Conservation (phyloP, 2,797 vertebrate species). For the Epinephelus coioides region DNA sequence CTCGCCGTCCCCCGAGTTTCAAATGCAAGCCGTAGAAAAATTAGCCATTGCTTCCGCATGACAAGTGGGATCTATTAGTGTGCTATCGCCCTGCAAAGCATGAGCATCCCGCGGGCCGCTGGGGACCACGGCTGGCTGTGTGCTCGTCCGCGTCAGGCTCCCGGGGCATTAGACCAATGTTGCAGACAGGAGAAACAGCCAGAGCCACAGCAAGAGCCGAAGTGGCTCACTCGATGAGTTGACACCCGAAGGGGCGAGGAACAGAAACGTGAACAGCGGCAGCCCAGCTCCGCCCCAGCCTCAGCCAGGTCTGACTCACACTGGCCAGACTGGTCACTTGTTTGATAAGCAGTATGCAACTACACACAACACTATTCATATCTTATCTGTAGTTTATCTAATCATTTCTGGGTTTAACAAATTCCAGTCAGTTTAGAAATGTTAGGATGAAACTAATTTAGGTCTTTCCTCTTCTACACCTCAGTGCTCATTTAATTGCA, state of each 20-base stretch:
- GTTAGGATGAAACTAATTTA: not conserved
- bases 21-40: slow-evolving; percentile 85
- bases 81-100: slow-evolving; percentile 79
- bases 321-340: slow-evolving; percentile 30
- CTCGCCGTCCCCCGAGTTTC: slow-evolving; percentile 79
- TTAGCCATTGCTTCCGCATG: slow-evolving; percentile 86
- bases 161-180: slow-evolving; percentile 72
- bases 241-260: slow-evolving; percentile 64
- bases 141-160: slow-evolving; percentile 72
- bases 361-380: not conserved
- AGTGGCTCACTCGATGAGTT: slow-evolving; percentile 69
- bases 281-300: slow-evolving; percentile 38
- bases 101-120: slow-evolving; percentile 74
- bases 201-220: slow-evolving; percentile 47
- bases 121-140: slow-evolving; percentile 75
- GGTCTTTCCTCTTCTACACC: not conserved
- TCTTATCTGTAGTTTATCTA: not conserved
- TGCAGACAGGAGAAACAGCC: slow-evolving; percentile 64
- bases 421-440: not conserved
- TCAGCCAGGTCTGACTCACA: slow-evolving; percentile 54
- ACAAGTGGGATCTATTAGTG: slow-evolving; percentile 88
- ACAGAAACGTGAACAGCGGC: slow-evolving; percentile 32
- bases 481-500: slow-evolving; percentile 10
- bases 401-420: not conserved
- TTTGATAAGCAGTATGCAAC: slow-evolving; percentile 29